These are phyloP conservation scores for Penaeus vannamei DNA, from an alignment of 1,140 invertebrate genomes.

Conservation along the genomic window DNA sequence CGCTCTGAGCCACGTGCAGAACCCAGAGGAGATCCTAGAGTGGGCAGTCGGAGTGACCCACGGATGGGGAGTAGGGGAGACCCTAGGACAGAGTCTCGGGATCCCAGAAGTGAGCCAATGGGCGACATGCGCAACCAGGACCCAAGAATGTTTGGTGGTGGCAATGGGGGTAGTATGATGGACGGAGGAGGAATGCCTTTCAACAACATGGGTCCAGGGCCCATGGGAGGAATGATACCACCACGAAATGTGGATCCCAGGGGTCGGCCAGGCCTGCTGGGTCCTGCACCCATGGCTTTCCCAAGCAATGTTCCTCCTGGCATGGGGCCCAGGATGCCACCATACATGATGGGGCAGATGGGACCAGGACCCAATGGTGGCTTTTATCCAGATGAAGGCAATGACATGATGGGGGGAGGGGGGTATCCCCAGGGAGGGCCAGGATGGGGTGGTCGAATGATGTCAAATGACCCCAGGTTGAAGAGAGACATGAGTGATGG, in stretches of 20 bases:
- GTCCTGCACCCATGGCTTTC: neutral
- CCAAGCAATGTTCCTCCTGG: neutral
- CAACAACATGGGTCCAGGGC: constrained; percentile 53
- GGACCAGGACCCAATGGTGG: constrained; percentile 44
- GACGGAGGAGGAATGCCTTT: constrained; percentile 60
- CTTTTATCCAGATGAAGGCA: constrained; percentile 47
- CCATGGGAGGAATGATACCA: constrained; percentile 27
- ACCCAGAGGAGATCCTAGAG: constrained; percentile 48
- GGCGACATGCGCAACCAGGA: constrained; percentile 58
- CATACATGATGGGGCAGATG: constrained; percentile 21
- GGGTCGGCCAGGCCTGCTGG: neutral
- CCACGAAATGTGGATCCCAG: constrained; percentile 3
- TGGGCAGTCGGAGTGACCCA: constrained; percentile 44
- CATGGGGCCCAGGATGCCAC: constrained; percentile 19
- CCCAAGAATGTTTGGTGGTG: constrained; percentile 51
- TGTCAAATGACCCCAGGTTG: constrained; percentile 50
- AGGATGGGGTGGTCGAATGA: constrained; percentile 46
- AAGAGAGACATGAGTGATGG: constrained; percentile 58
- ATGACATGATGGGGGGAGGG: constrained; percentile 50
- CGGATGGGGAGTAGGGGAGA: constrained; percentile 54
- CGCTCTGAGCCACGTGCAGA: constrained; percentile 47
- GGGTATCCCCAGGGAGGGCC: constrained; percentile 39
- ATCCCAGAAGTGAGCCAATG: constrained; percentile 48
- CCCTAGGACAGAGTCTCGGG: constrained; percentile 48
- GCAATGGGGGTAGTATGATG: constrained; percentile 57